phyloP scores from a whole-genome alignment of 2,113 vertebrate species.

The Ifrita kowaldi region DNA sequence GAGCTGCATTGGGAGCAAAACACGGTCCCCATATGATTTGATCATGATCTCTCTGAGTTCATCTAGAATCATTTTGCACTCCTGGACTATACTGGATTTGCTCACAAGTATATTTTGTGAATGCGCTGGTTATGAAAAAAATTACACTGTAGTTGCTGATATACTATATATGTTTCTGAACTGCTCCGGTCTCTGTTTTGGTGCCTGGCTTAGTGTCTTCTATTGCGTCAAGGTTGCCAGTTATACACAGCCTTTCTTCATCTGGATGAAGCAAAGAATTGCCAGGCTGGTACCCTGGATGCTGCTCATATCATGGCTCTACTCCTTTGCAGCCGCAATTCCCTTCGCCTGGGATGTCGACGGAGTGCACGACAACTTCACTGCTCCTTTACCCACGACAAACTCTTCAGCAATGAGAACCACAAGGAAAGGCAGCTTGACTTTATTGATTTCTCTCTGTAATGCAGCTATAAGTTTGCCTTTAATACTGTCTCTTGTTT shows the following conservation, averaged over 20 bases:
- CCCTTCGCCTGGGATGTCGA: not conserved
- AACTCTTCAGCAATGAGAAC: not conserved
- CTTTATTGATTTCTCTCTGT: not conserved
- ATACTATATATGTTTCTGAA: not conserved
- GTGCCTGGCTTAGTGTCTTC: not conserved
- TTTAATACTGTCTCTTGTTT: not conserved
- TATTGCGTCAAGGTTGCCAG: not conserved
- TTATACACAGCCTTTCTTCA: not conserved
- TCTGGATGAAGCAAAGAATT: conserved; percentile 39
- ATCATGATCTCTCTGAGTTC: not conserved
- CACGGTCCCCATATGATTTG: not conserved
- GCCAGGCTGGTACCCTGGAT: not conserved
- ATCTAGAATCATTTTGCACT: not conserved
- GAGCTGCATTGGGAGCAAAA: not conserved
- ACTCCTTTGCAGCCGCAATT: not conserved
- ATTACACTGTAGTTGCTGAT: rapidly evolving
- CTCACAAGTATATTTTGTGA: not conserved
- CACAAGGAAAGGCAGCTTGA: not conserved
- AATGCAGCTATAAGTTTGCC: not conserved
- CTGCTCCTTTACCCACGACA: not conserved
- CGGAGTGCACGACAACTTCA: rapidly evolving
- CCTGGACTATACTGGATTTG: not conserved
- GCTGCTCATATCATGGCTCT: not conserved
- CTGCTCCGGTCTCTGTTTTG: not conserved
- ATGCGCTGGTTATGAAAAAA: rapidly evolving